Percentiles rank a stretch among this genome's conserved stretches.
phyloP scores from a whole-genome alignment of 2,888 invertebrate species.

The Nomada fucata region DNA sequence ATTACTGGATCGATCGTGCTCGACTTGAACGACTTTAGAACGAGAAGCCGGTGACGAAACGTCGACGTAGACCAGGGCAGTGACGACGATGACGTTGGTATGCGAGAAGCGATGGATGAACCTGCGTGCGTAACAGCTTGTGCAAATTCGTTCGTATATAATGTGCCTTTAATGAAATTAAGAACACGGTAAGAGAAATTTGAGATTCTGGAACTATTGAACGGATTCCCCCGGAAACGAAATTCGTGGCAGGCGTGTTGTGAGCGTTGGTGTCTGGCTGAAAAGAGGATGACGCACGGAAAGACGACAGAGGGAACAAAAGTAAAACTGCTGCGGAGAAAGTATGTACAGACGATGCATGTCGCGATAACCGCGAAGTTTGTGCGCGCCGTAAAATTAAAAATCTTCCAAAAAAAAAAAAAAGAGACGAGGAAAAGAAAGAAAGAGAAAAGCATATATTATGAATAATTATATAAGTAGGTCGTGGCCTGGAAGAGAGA shows the following conservation, averaged over 20 bases:
- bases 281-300: background rate
- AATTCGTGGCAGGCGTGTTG: background rate
- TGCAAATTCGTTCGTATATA: constrained; percentile 55
- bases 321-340: constrained; percentile 1
- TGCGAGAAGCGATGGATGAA: background rate
- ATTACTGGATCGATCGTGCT: constrained; percentile 12
- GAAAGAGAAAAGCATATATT: constrained; percentile 11
- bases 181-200: constrained; percentile 25
- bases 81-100: constrained; percentile 28
- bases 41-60: background rate
- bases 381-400: constrained; percentile 39
- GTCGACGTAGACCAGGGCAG: constrained; percentile 18
- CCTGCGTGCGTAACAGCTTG: background rate
- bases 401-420: constrained; percentile 19
- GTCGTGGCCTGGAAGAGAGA: constrained; percentile 8
- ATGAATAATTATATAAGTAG: constrained; percentile 36
- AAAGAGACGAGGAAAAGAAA: background rate
- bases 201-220: constrained; percentile 32
- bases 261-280: constrained; percentile 15
- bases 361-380: constrained; percentile 45
- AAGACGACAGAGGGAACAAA: constrained; percentile 15
- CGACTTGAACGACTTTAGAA: too few species aligned
- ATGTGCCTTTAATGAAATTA: constrained; percentile 75
- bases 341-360: constrained; percentile 23
- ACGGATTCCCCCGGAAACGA: background rate